A percentile compares a stretch with the other conserved stretches of the same genome.
Conservation (phyloP, 2,888 invertebrate species). For the Mamestra brassicae region DNA sequence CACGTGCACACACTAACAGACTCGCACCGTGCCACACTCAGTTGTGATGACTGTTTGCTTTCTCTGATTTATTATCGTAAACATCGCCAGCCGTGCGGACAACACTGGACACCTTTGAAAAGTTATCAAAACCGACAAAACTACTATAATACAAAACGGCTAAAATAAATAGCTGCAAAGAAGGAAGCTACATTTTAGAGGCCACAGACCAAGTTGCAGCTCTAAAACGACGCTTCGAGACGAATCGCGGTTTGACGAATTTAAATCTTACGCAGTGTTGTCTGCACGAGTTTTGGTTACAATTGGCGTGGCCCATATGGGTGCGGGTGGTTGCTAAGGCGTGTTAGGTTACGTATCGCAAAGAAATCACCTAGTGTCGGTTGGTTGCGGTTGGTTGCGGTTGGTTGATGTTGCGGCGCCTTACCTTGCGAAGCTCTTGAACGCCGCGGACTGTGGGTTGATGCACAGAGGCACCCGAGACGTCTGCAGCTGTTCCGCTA, state of each 20-base stretch:
- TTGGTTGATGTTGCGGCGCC: slow-evolving; percentile 86
- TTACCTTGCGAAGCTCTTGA: slow-evolving; percentile 99
- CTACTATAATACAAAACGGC: slow-evolving; percentile 15
- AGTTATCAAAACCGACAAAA: slow-evolving; percentile 11
- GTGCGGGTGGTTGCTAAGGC: slow-evolving; percentile 88
- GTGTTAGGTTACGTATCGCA: slow-evolving; percentile 87
- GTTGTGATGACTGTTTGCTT: slow-evolving; percentile 89
- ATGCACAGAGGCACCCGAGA: slow-evolving; percentile 99
- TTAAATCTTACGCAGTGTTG: slow-evolving; percentile 70
- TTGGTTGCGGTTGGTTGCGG: slow-evolving; percentile 86
- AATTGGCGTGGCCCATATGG: slow-evolving; percentile 80
- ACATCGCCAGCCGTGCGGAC: slow-evolving; percentile 77
- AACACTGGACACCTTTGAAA: slow-evolving; percentile 72
- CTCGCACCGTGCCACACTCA: slow-evolving; percentile 87
- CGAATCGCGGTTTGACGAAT: slow-evolving; percentile 1
- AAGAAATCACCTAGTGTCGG: slow-evolving; percentile 91
- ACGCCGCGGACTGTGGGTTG: slow-evolving; percentile 99
- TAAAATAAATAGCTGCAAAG: slow-evolving; percentile 43
- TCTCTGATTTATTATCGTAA: slow-evolving; percentile 83
- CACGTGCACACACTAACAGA: slow-evolving; percentile 78
- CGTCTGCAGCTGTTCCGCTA: slow-evolving; percentile 98
- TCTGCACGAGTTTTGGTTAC: slow-evolving; percentile 70
- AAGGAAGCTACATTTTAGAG: slow-evolving; percentile 59
- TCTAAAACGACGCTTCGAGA: slow-evolving; percentile 44
- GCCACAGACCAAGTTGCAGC: slow-evolving; percentile 35